Base-by-base conservation (phyloP, 2,888 invertebrate genomes). In the Antitype chi region DNA sequence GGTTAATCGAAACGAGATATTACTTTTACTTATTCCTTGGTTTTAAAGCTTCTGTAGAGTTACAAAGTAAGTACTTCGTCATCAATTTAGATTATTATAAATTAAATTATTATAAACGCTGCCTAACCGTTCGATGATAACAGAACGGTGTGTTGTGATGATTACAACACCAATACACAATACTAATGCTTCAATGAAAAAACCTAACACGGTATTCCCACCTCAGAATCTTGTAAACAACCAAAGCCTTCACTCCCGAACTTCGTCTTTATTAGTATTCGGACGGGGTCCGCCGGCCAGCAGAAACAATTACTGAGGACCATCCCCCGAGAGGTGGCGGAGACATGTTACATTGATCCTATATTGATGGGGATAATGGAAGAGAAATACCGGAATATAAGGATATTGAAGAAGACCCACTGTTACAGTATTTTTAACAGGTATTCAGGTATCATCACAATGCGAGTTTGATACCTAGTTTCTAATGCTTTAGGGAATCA, bases 271-370 rank as follows among this genome's bases (percentile, higher is more conserved):
- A 84, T 87, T 80, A 80, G 75, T 84, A 87, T 84, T 86, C 86
- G 32, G 43, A 6, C 28, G 74, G 67, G 43, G 74, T 64, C 23
- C 25, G 32, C 49, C 32, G 62, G 67, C 74, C 75, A 68, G 60
- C n/a, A 76, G 77, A 85, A 87, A 84, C 84, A 87, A 86, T 85
- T 86, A 84, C 75, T 77, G 67, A 53, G 68, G 66, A 25, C n/a
- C 53, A 60, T 64, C 81, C 74, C 64, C 15, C n/a, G 67, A 70
- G 59, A 57, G 63, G 28, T 13, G 9, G 52, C 47, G 53, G 43
- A 49, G 23, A 64, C 38, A 43, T 52, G 76, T 47, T 62, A 83
- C 73, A 28, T 71, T 81, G 74, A 74, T 74, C 82, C 64, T 25
- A n/a, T 62, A 74, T 74, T 66, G 57, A 83, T 74, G 66, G 25